Conservation (phyloP, 2,888 invertebrate species). For the Cerastis rubricosa region DNA sequence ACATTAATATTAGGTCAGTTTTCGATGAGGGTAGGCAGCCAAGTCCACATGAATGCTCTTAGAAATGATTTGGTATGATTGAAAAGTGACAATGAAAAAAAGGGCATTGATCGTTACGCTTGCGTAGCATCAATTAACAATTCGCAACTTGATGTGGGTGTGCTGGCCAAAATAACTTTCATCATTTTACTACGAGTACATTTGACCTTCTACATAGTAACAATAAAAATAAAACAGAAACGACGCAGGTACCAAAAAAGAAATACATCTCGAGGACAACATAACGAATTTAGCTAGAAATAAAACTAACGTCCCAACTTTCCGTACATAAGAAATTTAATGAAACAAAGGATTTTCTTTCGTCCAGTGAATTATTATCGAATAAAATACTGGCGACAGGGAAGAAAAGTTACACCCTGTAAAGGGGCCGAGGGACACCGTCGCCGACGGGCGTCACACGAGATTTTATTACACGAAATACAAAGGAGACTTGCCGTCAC, state of each 20-base stretch:
- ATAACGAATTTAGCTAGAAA: slow-evolving; percentile 63
- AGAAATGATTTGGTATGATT: not conserved
- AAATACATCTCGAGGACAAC: slow-evolving; percentile 33
- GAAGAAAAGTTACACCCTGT: slow-evolving; percentile 84
- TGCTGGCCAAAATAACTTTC: not conserved
- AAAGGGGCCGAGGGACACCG: slow-evolving; percentile 81
- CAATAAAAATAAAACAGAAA: slow-evolving; percentile 40
- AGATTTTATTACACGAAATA: slow-evolving; percentile 86
- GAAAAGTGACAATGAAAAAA: not conserved
- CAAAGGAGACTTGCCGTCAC: slow-evolving; percentile 79
- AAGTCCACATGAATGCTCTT: not conserved
- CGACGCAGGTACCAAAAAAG: slow-evolving; percentile 19
- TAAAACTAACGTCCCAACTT: slow-evolving; percentile 72
- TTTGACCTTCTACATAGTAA: not conserved
- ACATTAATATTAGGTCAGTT: slow-evolving; percentile 40
- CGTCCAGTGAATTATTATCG: slow-evolving; percentile 82
- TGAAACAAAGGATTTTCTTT: slow-evolving; percentile 81
- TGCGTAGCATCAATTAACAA: not conserved
- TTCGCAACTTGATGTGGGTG: not conserved
- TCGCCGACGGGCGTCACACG: slow-evolving; percentile 75
- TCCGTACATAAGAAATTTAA: slow-evolving; percentile 75
- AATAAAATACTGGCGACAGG: slow-evolving; percentile 86
- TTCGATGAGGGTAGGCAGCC: not conserved
- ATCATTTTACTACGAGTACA: not conserved
- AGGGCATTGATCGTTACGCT: not conserved